Evolutionary conservation across 2,888 invertebrate genomes (phyloP), one percentile per base, ranked within the genome.

Genomic region (Apamea monoglypha): DNA sequence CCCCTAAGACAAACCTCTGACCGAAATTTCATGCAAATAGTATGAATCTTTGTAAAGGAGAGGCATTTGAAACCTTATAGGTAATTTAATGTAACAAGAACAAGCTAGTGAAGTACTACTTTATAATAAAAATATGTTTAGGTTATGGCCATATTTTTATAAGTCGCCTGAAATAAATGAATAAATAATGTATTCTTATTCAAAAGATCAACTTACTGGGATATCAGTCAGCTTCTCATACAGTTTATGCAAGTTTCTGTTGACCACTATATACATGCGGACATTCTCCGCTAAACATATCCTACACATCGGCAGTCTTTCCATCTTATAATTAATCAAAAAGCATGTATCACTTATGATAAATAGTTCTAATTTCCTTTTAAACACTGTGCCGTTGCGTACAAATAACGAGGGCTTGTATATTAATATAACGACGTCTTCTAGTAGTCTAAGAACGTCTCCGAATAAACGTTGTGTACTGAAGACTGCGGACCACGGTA

Each of bases 221-320:
- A 12, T 47, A 68, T 47, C 29, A 68, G 68, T 68, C 44, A 68
- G 29, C 68, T 29, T 68, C 29, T 47, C 69, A 47, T 69, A 69
- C 0, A 69, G 21, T 21, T 47, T 7, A 14, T 21, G 47, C 21
- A 69, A 69, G 29, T 69, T 21, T 21, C 47, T 50, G 29, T 69
- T 69, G 47, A 32, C 47, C 47, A 69, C 69, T 50, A 69, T 7
- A 50, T 14, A 32, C 69, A 69, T 50, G 21, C 29, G 29, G 29
- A 25, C 69, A 69, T 69, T 29, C 21, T 29, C 14, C 29, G 10
- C 40, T 68, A 68, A 44, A n/a, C 67, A 68, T 44, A 68, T 44
- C 44, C 68, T 44, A 29, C 68, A 47, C 21, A 69, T 69, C 0
- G 14, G 47, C 7, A 69, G 4, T 47, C 47, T 69, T 32, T 69